Percentiles rank a stretch among this genome's conserved stretches.
Conservation (phyloP, 2,113 vertebrate genomes). For the Malurus alboscapulatus region DNA sequence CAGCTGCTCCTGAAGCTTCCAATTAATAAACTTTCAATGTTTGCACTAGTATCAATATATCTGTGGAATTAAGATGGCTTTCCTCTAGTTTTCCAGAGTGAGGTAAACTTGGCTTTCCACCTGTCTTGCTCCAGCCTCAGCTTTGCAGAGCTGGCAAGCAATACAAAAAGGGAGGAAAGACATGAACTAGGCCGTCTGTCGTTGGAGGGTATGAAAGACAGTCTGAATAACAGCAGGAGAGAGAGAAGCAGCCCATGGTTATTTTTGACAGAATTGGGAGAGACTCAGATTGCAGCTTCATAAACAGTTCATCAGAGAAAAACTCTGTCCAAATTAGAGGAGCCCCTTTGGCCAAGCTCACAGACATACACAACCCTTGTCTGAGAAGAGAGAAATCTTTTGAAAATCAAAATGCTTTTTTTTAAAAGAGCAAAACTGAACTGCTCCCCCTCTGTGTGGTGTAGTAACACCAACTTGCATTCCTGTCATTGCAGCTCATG, state of each 20-base stretch:
- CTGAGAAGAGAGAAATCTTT: background rate
- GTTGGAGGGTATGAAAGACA: constrained; percentile 59
- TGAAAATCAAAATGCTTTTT: background rate
- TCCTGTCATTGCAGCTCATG: background rate
- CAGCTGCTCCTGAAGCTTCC: background rate
- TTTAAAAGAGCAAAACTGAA: background rate
- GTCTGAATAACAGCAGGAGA: constrained; percentile 53
- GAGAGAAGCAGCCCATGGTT: constrained; percentile 40
- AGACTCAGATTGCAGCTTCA: constrained; percentile 31
- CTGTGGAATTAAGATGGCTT: background rate
- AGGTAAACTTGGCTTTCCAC: constrained; percentile 15
- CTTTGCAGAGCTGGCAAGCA: constrained; percentile 5
- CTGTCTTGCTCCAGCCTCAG: background rate
- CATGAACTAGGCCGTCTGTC: constrained; percentile 54
- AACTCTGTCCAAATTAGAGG: constrained; percentile 5
- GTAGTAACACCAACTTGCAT: background rate
- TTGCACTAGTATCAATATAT: background rate
- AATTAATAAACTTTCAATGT: background rate
- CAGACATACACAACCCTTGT: background rate
- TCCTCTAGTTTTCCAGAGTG: background rate
- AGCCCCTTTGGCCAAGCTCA: constrained; percentile 13
- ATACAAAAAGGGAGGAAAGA: constrained; percentile 1
- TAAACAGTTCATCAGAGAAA: constrained; percentile 42
- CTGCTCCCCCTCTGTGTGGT: fast-evolving
- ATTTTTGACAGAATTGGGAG: constrained; percentile 55